Base-by-base conservation (phyloP, 1,140 invertebrate genomes). In the Lanistes nyassanus region DNA sequence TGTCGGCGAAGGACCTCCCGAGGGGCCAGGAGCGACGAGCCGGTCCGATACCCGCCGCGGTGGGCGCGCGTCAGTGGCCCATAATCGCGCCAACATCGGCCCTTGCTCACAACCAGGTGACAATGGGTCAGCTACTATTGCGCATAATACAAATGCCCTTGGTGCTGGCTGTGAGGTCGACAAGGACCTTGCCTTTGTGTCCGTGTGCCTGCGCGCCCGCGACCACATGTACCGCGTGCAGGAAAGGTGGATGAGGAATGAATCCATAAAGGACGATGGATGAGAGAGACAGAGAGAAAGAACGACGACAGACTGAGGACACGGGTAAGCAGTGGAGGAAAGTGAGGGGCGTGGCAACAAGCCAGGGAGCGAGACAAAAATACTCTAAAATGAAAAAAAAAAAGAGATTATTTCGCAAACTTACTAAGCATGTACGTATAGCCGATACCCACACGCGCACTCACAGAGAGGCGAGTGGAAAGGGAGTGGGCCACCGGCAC, bases 221-320 rank as follows among this genome's bases (percentile, higher is more conserved):
- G 51, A n/a, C n/a, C n/a, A n/a, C n/a, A n/a, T n/a, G n/a, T n/a
- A n/a, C 9, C 5, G 42, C 9, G 42, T 47, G 42, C 42, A 6
- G 9, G 42, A 47, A 9, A 47, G 19, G 42, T 47, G 42, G 9
- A 16, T 47, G 42, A 9, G 42, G 53, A 58, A 29, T 31, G 70
- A 58, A 29, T 31, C 26, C 29, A 36, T 58, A 55, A 58, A 29
- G 37, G 70, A 73, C 19, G 37, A 36, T 31, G 34, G 37, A 36
- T 16, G 72, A 64, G 72, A 74, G 60, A 74, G 62, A 67, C 19
- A 67, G 62, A 75, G 62, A 66, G 73, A 66, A 39, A 74, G 31
- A n/a, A 19, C 13, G 39, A 21, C 3, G 9, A 58, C 19, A 31
- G 69, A n/a, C n/a, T n/a, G n/a, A n/a, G n/a, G n/a, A n/a, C n/a